Conservation (phyloP, 2,888 invertebrate species). For the Nysson spinosus region DNA sequence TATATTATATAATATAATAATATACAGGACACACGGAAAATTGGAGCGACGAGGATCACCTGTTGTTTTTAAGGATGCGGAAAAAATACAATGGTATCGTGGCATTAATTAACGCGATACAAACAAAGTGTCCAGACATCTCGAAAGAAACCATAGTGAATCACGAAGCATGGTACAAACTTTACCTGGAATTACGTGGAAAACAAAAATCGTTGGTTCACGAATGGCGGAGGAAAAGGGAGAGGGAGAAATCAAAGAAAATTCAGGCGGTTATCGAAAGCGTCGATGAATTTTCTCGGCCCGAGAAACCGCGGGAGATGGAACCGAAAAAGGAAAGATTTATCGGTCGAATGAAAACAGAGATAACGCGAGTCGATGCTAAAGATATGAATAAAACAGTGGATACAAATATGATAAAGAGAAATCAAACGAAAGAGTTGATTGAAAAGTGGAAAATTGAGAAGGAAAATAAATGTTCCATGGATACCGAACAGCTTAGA, state of each 20-base stretch:
- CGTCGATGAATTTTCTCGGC: neutral
- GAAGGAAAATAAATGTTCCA: conserved; percentile 57
- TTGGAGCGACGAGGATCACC: conserved; percentile 72
- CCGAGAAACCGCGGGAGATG: neutral
- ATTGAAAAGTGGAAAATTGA: conserved; percentile 69
- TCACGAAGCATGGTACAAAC: conserved; percentile 79
- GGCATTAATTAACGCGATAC: conserved; percentile 63
- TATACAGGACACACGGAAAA: conserved; percentile 68
- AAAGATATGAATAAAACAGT: neutral
- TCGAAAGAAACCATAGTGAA: conserved; percentile 73
- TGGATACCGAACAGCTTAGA: conserved; percentile 61
- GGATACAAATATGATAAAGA: neutral
- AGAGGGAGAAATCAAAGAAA: conserved; percentile 32
- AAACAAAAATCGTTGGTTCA: conserved; percentile 76
- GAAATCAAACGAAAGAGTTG: conserved; percentile 57
- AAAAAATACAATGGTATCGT: conserved; percentile 63
- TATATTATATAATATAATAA: neutral
- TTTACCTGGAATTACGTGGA: conserved; percentile 76
- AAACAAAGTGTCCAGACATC: conserved; percentile 69
- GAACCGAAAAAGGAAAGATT: neutral
- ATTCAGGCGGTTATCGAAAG: conserved; percentile 1
- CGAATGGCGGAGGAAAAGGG: conserved; percentile 76
- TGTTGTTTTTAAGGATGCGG: conserved; percentile 67
- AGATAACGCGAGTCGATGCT: neutral
- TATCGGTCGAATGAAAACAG: neutral